Conservation (phyloP, 2,888 invertebrate species). For the Baronia brevicornis region DNA sequence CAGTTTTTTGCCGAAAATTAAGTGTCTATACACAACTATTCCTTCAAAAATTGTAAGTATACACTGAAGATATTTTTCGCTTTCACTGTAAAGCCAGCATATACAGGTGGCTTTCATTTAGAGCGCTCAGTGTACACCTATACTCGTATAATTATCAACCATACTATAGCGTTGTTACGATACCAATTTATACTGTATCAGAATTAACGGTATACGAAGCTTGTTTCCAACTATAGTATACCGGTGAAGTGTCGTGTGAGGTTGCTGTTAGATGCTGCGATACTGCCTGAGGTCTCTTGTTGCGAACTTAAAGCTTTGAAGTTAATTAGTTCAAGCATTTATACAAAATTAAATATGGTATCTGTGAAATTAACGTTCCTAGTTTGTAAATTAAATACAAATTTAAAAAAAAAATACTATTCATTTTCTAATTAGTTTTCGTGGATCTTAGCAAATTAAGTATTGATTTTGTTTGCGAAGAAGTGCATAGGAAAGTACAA, state of each 20-base stretch:
- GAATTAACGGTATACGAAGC: constrained; percentile 21
- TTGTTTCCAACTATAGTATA: constrained; percentile 13
- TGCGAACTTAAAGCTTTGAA: background rate
- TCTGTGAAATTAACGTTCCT: background rate
- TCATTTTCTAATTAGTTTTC: too few relatives aligned
- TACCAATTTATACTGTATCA: constrained; percentile 17
- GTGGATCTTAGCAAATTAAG: too few relatives aligned
- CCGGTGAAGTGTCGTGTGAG: constrained; percentile 8
- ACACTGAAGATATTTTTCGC: constrained; percentile 4
- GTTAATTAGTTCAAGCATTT: background rate
- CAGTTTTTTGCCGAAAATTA: too few relatives aligned
- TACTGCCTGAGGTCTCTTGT: constrained; percentile 6
- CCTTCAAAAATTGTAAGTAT: too few relatives aligned
- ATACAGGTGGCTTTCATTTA: constrained; percentile 50
- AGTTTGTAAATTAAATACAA: too few relatives aligned
- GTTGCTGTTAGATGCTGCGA: constrained; percentile 9
- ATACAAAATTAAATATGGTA: constrained; percentile 1
- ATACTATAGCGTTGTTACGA: constrained; percentile 25
- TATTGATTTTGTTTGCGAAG: too few relatives aligned
- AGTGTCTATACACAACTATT: too few relatives aligned
- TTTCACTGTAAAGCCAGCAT: constrained; percentile 10
- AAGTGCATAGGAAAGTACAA: too few relatives aligned
- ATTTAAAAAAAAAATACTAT: too few relatives aligned
- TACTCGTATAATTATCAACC: constrained; percentile 42
- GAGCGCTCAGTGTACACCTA: constrained; percentile 37